phyloP scores from a whole-genome alignment of 2,113 vertebrate genomes.

The Ophiodon elongatus region DNA sequence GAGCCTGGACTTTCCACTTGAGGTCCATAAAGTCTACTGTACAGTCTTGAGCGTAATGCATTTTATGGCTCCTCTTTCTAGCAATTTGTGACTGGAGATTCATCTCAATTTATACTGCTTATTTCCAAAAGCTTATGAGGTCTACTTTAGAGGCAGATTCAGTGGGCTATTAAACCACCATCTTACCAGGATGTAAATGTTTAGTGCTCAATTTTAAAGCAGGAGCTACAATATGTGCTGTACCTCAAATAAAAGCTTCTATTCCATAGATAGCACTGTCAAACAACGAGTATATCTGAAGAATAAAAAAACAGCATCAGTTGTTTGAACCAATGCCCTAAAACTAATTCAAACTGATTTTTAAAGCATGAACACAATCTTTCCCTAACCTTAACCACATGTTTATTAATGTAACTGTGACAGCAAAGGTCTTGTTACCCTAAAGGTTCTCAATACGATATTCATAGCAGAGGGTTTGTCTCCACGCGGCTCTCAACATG shows the following conservation, averaged over 20 bases:
- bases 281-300: background rate
- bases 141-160: slow-evolving; percentile 50
- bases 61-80: slow-evolving; percentile 48
- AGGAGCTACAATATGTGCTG: slow-evolving; percentile 30
- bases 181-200: slow-evolving; percentile 47
- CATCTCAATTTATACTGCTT: slow-evolving; percentile 50
- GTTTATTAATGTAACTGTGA: background rate
- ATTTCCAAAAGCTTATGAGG: slow-evolving; percentile 53
- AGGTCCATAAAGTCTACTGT: slow-evolving; percentile 24
- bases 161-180: slow-evolving; percentile 47
- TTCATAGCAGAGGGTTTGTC: background rate
- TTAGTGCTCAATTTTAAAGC: slow-evolving; percentile 38
- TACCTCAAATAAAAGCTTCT: slow-evolving; percentile 32
- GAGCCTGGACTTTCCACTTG: slow-evolving; percentile 3
- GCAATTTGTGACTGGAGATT: slow-evolving; percentile 40
- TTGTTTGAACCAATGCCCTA: background rate
- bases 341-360: background rate
- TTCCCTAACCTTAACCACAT: background rate
- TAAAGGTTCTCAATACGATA: background rate
- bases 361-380: background rate
- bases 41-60: slow-evolving; percentile 21
- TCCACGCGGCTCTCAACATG: no score
- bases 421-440: background rate
- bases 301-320: background rate
- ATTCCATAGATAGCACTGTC: background rate